A percentile compares a stretch with the other conserved stretches of the same genome.
Conservation (phyloP, 2,888 invertebrate genomes). For the Noctua janthina region DNA sequence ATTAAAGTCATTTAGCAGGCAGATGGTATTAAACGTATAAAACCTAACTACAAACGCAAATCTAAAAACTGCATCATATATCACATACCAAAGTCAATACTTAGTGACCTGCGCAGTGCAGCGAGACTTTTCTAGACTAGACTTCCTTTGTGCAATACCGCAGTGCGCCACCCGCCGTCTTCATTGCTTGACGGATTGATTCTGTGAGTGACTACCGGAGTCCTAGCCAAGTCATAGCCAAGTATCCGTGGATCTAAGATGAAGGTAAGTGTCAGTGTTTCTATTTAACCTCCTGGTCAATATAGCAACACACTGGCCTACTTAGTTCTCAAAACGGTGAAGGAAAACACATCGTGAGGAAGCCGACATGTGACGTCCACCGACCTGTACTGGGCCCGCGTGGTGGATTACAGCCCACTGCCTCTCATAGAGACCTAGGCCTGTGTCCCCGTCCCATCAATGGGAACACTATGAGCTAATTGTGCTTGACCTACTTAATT, state of each 20-base stretch:
- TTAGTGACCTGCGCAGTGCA: conserved; percentile 26
- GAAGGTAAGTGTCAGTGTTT: conserved; percentile 2
- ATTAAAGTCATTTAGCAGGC: not conserved
- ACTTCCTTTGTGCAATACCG: not conserved
- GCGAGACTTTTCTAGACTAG: conserved; percentile 13
- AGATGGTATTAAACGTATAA: not conserved
- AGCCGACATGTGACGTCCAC: not conserved
- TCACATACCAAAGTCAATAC: not conserved
- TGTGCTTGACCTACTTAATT: not conserved
- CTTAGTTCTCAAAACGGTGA: not conserved
- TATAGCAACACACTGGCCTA: not conserved
- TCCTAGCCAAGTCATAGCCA: not conserved
- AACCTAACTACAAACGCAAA: not conserved
- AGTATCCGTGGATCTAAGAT: not conserved
- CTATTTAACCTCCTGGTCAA: not conserved
- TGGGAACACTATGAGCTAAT: not conserved
- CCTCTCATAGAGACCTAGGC: not conserved
- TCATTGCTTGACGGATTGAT: not conserved
- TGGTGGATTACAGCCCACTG: not conserved
- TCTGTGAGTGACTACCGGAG: not conserved
- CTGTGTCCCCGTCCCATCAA: not conserved
- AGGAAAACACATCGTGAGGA: not conserved
- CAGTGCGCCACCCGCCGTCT: not conserved
- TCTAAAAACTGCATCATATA: not conserved
- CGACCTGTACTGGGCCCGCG: not conserved